Evolutionary conservation across 1,140 invertebrate species (phyloP), one percentile per base, ranked within the genome.

Genomic region (Drosophila kanapiae): DNA sequence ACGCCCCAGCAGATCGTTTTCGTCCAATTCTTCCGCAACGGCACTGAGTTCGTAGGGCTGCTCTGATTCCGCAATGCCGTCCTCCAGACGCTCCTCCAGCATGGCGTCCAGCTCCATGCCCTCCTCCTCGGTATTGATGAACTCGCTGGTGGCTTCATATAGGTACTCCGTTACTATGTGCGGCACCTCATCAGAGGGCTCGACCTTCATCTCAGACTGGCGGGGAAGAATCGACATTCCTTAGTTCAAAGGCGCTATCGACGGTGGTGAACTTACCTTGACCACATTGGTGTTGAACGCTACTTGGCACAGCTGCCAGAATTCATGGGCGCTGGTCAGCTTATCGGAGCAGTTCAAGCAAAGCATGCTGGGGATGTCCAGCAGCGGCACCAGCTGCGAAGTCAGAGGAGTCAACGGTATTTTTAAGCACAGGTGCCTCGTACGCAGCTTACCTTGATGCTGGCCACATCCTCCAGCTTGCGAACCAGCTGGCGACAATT

Each of bases 291-390:
- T 80, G 63, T 88, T 60, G 57, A 92, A 81, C 5, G 91, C 78
- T n/a, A 84, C 80, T 67, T 91, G 91, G 51, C 87, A 91, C 59
- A 92, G 27, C 27, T 76, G 68, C 1, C 91, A 82, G 38, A 92
- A 92, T 47, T 82, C 84, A 43, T 83, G 83, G 7, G 91, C 85
- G 42, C 45, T 83, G 42, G 70, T 75, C 9, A 92, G 58, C 10
- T 53, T 76, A 9, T 78, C 69, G 9, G 90, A 48, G 58, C 91
- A 92, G 18, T 33, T 85, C 16, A 56, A 72, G 59, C 91, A 92
- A 23, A 92, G 65, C 67, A 92, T 92, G 47, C 82, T 92, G 6
- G 87, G 82, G 35, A 92, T 92, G 38, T 92, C 91, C 51, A 85
- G 82, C 8, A 91, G 62, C 3, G 80, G 87, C n/a, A 82, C 77